These are phyloP conservation scores for Augochlorella aurata DNA, from an alignment of 2,888 invertebrate genomes.

Conservation along the genomic window DNA sequence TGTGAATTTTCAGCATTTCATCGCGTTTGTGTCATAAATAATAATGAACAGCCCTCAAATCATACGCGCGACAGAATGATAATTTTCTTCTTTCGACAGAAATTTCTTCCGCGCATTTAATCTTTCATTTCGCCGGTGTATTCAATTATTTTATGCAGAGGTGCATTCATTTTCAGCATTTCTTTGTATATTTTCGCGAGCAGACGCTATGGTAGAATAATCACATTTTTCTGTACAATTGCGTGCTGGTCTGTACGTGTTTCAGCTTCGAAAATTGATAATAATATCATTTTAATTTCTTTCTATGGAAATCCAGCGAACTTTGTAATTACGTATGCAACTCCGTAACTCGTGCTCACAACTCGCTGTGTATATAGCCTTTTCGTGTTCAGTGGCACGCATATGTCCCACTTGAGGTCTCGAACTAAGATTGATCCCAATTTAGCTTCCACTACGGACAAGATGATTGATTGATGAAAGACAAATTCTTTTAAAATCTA, in stretches of 20 bases:
- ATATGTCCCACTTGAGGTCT: background rate
- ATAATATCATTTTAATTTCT: background rate
- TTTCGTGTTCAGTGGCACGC: background rate
- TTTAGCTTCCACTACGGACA: background rate
- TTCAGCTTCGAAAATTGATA: constrained; percentile 2
- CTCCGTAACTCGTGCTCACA: background rate
- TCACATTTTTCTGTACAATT: background rate
- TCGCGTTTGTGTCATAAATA: constrained; percentile 23
- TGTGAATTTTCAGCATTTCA: constrained; percentile 48
- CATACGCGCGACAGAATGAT: background rate
- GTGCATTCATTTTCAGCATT: background rate
- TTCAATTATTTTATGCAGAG: background rate
- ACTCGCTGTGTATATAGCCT: background rate
- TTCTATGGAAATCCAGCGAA: background rate
- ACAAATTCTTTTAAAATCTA: background rate
- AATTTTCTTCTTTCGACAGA: background rate
- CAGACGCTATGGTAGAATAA: background rate
- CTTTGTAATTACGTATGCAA: background rate
- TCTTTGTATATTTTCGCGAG: background rate
- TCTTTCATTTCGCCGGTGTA: background rate
- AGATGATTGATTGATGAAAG: background rate
- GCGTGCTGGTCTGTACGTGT: background rate
- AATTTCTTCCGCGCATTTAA: background rate
- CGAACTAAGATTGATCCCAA: constrained; percentile 6
- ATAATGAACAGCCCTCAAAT: background rate